These are phyloP conservation scores for Eulacestoma nigropectus DNA, from an alignment of 2,113 vertebrate species.

Conservation along the genomic window DNA sequence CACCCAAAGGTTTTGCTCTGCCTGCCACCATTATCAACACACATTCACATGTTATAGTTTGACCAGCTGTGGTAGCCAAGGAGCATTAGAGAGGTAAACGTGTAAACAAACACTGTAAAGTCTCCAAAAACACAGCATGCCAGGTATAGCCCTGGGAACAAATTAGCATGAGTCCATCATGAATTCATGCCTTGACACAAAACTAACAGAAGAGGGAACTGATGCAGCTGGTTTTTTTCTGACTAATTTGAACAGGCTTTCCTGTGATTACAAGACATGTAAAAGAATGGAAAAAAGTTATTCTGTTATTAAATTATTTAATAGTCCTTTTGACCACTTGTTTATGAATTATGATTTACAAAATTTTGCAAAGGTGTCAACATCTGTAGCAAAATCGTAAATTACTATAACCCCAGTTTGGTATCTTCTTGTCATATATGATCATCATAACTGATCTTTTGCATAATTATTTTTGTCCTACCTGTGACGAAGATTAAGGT, in stretches of 20 bases:
- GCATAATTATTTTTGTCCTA: no score
- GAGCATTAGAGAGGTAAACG: background rate
- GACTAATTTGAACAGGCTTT: background rate
- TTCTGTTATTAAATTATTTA: background rate
- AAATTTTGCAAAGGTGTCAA: background rate
- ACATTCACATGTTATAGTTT: rapidly evolving
- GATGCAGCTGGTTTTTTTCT: background rate
- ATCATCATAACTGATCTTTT: no score
- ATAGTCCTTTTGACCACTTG: background rate
- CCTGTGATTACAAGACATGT: background rate
- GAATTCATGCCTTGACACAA: background rate
- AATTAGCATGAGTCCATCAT: background rate
- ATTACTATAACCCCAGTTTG: background rate
- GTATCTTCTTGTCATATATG: no score
- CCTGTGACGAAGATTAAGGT: no score
- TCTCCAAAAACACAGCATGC: background rate
- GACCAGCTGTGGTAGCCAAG: background rate
- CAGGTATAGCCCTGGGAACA: background rate
- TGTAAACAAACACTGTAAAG: background rate
- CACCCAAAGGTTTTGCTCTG: background rate
- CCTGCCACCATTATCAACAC: background rate
- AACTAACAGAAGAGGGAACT: background rate
- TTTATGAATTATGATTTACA: background rate
- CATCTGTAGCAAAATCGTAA: background rate
- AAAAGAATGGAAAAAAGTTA: background rate